Conservation (phyloP, 2,888 invertebrate genomes). For the Vesta saturnalis region DNA sequence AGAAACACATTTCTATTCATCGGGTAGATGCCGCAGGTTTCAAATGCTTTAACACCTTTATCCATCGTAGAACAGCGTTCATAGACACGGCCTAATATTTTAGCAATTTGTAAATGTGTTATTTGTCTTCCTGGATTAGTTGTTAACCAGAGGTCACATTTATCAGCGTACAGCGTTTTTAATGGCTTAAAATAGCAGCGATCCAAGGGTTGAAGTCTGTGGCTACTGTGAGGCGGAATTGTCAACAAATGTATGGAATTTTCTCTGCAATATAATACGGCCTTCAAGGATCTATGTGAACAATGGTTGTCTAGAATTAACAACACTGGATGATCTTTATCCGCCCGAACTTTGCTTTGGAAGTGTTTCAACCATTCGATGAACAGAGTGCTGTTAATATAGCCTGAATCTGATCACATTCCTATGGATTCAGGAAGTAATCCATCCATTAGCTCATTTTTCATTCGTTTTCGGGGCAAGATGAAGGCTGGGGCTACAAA, state of each 20-base stretch:
- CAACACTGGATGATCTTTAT: conserved; percentile 17
- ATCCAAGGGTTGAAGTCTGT: conserved; percentile 20
- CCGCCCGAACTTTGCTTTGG: conserved; percentile 15
- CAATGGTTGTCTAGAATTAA: conserved; percentile 28
- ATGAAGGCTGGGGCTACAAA: too few relatives aligned
- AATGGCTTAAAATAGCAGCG: too few relatives aligned
- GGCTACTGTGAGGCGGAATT: conserved; percentile 20
- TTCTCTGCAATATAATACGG: conserved; percentile 17
- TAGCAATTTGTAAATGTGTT: conserved; percentile 6
- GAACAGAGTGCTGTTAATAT: too few relatives aligned
- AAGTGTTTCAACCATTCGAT: conserved; percentile 23
- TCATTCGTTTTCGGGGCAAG: too few relatives aligned
- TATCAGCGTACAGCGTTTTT: conserved; percentile 11
- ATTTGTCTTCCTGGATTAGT: conserved; percentile 14
- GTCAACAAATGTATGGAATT: conserved; percentile 17
- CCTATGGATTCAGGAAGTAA: too few relatives aligned
- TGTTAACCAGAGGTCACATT: conserved; percentile 17
- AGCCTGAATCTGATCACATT: not conserved
- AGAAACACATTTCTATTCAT: not conserved
- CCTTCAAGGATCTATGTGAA: conserved; percentile 16
- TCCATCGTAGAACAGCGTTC: not conserved
- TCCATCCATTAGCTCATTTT: too few relatives aligned
- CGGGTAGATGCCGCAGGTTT: conserved; percentile 2
- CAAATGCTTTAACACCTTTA: conserved; percentile 10
- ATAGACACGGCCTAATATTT: not conserved